These are phyloP conservation scores for Gymnothorax reevesii DNA, from an alignment of 2,797 vertebrate species.

Conservation along the genomic window DNA sequence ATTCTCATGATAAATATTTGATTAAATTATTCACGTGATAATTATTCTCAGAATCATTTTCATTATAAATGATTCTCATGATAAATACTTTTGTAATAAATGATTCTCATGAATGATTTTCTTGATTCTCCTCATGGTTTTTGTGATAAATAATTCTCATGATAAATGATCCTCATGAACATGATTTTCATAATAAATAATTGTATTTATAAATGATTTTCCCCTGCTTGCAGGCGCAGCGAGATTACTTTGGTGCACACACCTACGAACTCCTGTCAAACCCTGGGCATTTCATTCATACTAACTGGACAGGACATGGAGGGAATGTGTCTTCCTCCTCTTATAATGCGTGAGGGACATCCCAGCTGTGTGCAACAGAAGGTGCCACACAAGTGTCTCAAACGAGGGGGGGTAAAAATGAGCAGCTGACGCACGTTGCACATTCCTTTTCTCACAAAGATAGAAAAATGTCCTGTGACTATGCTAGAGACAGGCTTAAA, in stretches of 20 bases:
- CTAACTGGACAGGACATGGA: constrained; percentile 95
- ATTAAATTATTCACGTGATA: too few relatives aligned
- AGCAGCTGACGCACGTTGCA: constrained; percentile 26
- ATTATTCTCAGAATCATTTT: too few relatives aligned
- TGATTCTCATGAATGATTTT: too few relatives aligned
- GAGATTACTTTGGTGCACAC: constrained; percentile 97
- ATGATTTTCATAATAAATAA: too few relatives aligned
- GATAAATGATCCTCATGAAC: too few relatives aligned
- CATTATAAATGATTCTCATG: too few relatives aligned
- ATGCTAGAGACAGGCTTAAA: background rate
- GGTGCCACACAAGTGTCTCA: too few relatives aligned
- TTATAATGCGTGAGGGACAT: constrained; percentile 82
- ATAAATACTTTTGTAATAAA: too few relatives aligned
- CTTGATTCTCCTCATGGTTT: too few relatives aligned
- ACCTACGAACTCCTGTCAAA: constrained; percentile 88
- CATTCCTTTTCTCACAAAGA: constrained; percentile 53
- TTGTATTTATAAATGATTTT: too few relatives aligned
- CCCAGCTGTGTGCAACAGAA: background rate
- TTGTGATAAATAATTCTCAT: too few relatives aligned
- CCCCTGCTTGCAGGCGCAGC: constrained; percentile 80
- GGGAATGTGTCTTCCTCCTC: constrained; percentile 91
- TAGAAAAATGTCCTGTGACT: constrained; percentile 31
- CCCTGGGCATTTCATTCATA: constrained; percentile 86
- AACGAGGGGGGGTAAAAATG: background rate
- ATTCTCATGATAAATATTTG: too few relatives aligned